These are phyloP conservation scores for Serripes groenlandicus DNA, from an alignment of 2,888 invertebrate species.

Conservation along the genomic window DNA sequence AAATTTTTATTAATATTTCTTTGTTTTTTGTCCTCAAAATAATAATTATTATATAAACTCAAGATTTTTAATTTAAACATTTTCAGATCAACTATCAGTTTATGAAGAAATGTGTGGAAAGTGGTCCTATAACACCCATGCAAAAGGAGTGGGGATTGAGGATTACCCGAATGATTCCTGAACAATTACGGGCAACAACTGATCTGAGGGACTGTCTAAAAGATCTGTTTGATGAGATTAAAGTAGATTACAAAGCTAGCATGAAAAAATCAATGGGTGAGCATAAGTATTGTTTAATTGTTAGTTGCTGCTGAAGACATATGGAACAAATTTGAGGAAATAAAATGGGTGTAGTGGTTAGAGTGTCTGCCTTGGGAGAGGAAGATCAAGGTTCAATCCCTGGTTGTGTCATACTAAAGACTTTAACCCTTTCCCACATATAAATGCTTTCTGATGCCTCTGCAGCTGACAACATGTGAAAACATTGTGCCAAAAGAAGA, in stretches of 20 bases:
- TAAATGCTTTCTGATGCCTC: neutral
- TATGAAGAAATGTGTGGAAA: conserved; percentile 85
- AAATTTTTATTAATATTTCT: neutral
- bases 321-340: too few species aligned
- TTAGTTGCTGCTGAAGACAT: too few species aligned
- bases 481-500: neutral
- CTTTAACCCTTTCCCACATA: neutral
- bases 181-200: conserved; percentile 76
- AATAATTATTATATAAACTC: neutral
- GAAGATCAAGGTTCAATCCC: too few species aligned
- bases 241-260: conserved; percentile 82
- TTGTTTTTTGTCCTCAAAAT: neutral
- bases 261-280: conserved; percentile 86
- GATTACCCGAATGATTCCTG: conserved; percentile 84
- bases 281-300: neutral
- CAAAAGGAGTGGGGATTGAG: conserved; percentile 85
- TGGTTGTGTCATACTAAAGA: too few species aligned
- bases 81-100: conserved; percentile 85
- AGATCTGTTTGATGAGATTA: conserved; percentile 84
- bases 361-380: too few species aligned
- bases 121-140: conserved; percentile 85
- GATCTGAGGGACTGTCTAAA: conserved; percentile 76
- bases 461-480: neutral
- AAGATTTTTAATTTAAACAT: neutral
- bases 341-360: too few species aligned